Conservation (phyloP, 2,888 invertebrate species). For the Aspidapion aeneum region DNA sequence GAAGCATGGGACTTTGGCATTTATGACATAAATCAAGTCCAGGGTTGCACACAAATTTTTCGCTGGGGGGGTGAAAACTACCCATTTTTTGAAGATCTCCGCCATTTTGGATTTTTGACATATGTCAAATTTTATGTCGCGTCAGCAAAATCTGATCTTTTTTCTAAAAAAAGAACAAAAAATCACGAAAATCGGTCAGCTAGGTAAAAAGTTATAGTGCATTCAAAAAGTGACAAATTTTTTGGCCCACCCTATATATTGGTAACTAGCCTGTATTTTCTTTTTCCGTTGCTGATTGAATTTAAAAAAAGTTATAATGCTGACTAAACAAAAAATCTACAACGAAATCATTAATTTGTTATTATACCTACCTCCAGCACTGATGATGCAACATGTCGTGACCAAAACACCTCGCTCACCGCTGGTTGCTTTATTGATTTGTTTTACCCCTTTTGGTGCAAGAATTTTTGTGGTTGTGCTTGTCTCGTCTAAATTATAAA, state of each 20-base stretch:
- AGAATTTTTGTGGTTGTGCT: constrained; percentile 27
- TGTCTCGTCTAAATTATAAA: constrained; percentile 30
- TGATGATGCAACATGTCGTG: constrained; percentile 36
- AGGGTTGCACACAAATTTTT: background rate
- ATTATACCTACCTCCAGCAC: constrained; percentile 29
- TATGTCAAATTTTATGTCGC: background rate
- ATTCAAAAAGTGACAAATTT: too few species aligned
- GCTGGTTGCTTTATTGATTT: constrained; percentile 38
- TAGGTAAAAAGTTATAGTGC: too few species aligned
- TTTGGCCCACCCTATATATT: too few species aligned
- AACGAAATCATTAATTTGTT: too few species aligned
- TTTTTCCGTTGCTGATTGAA: too few species aligned
- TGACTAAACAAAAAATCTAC: too few species aligned
- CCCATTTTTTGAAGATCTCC: background rate
- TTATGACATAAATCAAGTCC: too few species aligned
- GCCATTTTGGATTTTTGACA: background rate
- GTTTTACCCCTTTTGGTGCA: constrained; percentile 26
- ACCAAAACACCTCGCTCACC: constrained; percentile 39
- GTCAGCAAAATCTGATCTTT: too few species aligned
- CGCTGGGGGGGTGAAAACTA: background rate
- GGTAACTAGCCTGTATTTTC: too few species aligned
- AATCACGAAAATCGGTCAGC: too few species aligned
- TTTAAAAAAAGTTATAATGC: too few species aligned
- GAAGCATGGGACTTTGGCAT: background rate
- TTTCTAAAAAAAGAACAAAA: too few species aligned